Conservation (phyloP, 2,888 invertebrate species). For the Drosophila setosimentum region DNA sequence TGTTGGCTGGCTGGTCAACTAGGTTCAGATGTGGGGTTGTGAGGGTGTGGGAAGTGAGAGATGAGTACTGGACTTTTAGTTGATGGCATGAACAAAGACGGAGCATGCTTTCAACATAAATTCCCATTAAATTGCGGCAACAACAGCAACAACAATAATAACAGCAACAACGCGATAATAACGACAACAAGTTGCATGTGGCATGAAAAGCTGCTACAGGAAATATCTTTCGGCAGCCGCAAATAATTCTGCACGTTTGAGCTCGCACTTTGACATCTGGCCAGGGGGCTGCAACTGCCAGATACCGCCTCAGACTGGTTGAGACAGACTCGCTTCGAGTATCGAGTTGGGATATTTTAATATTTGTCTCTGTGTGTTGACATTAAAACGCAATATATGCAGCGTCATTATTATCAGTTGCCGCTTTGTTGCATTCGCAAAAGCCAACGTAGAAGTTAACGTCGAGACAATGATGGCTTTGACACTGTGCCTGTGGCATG, state of each 20-base stretch:
- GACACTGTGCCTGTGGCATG: conserved; percentile 31
- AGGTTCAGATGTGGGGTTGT: conserved; percentile 23
- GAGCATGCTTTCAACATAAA: conserved; percentile 79
- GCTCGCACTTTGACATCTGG: conserved; percentile 79
- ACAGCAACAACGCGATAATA: conserved; percentile 1
- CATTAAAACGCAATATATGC: conserved; percentile 81
- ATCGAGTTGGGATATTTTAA: conserved; percentile 65
- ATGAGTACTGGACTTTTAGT: conserved; percentile 34
- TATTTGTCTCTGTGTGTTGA: conserved; percentile 79
- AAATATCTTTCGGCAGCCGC: conserved; percentile 79
- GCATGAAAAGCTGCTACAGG: conserved; percentile 75
- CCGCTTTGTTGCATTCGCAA: conserved; percentile 33
- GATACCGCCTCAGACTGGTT: not conserved
- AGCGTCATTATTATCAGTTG: conserved; percentile 73
- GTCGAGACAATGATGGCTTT: conserved; percentile 10
- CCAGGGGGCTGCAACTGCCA: conserved; percentile 23
- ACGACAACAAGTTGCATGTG: conserved; percentile 68
- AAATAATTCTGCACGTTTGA: conserved; percentile 79
- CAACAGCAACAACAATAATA: conserved; percentile 18
- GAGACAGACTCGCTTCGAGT: conserved; percentile 10
- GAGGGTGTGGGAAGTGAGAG: conserved; percentile 7
- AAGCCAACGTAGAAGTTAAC: conserved; percentile 19
- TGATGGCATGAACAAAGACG: conserved; percentile 51
- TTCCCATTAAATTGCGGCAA: conserved; percentile 75
- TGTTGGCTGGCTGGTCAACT: conserved; percentile 69